Conservation (phyloP, 2,113 vertebrate genomes). For the Ictalurus furcatus region DNA sequence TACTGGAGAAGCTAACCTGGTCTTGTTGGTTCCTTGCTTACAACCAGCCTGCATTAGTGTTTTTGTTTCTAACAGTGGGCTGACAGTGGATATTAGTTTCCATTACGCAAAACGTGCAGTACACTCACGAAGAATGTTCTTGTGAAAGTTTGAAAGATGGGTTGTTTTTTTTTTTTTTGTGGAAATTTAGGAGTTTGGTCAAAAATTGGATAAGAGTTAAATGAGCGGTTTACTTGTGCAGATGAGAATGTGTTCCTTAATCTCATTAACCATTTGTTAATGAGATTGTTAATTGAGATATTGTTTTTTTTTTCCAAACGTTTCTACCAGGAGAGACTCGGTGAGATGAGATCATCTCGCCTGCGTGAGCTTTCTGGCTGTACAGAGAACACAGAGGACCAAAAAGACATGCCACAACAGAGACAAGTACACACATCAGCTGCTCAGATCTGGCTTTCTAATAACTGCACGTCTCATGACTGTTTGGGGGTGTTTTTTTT, state of each 20-base stretch:
- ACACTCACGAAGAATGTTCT: slow-evolving; percentile 6
- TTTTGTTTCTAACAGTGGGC: background rate
- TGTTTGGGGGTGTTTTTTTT: slow-evolving; percentile 39
- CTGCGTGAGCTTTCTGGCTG: slow-evolving; percentile 61
- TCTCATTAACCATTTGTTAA: slow-evolving; percentile 38
- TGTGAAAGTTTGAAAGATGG: background rate
- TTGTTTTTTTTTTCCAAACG: slow-evolving; percentile 51
- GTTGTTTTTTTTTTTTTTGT: too few relatives aligned
- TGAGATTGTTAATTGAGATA: slow-evolving; percentile 41
- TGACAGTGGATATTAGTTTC: background rate
- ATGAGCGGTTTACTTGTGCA: background rate
- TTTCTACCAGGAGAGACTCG: slow-evolving; percentile 62
- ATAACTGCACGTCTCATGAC: slow-evolving; percentile 53
- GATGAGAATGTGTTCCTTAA: slow-evolving; percentile 21
- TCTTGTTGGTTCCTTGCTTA: background rate
- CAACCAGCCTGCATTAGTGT: background rate
- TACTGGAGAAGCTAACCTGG: background rate
- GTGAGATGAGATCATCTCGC: slow-evolving; percentile 65
- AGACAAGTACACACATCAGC: slow-evolving; percentile 61
- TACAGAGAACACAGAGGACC: slow-evolving; percentile 65
- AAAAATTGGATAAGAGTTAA: background rate
- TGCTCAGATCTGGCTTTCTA: slow-evolving; percentile 45
- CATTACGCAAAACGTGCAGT: background rate
- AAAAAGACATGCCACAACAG: slow-evolving; percentile 61
- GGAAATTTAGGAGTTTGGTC: background rate